Base-by-base conservation (phyloP, 1,140 invertebrate species). In the Berghia stephanieae region DNA sequence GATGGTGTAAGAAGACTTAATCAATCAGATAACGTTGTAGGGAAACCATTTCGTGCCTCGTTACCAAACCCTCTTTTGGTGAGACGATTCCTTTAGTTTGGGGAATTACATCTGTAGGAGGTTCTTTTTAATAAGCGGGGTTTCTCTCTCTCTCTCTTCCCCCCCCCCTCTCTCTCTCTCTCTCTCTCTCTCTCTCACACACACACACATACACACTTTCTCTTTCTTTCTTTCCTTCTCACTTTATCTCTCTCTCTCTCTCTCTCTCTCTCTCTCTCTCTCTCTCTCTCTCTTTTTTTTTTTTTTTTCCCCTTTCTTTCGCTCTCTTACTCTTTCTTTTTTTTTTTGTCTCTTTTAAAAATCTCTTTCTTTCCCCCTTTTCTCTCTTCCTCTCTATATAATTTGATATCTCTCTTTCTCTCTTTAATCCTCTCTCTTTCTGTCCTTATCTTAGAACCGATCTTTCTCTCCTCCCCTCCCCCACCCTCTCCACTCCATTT, bases 401-500 rank as follows among this genome's bases (percentile, higher is more conserved):
- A 43, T 43, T 63, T 42, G 57, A 52, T 40, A 24, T 43, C 75
- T 70, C 63, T 69, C 75, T 49, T 49, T 55, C 75, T 52, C 75
- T 60, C 75, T 60, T 38, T 60, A 0, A 42, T 38, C 38, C 46
- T 77, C 66, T 77, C 66, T 69, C 43, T 69, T 5, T 69, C 31
- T 52, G 31, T 55, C 43, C 13, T 52, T 49, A 4, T 57, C 55
- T 24, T 43, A 55, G 36, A 44, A 60, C 43, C n/a, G 63, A n/a
- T 27, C 34, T 4, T 34, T 8, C 55, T 60, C 6, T 31, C 55
- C 55, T 31, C 55, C n/a, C n/a, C 55, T 60, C 55, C 55, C 55
- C 55, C 5, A 24, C 55, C 5, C 55, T 10, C 6, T 13, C 10
- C 46, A 49, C 10, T n/a, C 46, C 10, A 10, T 49, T 49, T 49